Base-by-base conservation (phyloP, 2,888 invertebrate species). In the Dicyrtoma fusca region DNA sequence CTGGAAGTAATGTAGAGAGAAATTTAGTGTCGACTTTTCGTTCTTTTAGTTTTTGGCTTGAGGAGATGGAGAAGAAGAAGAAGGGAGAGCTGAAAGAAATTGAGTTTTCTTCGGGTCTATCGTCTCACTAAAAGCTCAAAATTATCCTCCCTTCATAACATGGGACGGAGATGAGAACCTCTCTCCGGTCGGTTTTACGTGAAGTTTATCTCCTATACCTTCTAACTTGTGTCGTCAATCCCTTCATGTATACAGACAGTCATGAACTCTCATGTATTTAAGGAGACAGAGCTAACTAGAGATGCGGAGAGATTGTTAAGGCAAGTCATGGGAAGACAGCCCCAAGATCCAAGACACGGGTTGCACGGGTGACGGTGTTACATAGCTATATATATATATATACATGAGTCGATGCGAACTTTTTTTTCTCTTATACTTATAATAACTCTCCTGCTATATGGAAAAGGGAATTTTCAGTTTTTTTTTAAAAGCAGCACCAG, bases 1-100 rank as follows among this genome's bases (percentile, higher is more conserved):
- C 66, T 68, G 66, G 26, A 53, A 55, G 44, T 42, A 68, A 68
- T 68, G 19, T n/a, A n/a, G 26, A 34, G 34, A 34, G 34, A 34
- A 8, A 34, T 34, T 5, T 64, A 49, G 49, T 64, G 49, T 47
- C 25, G 64, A 64, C 23, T 64, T 21, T 25, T 19, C n/a, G 5
- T 19, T 49, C 3, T 49, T 5, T 34, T 34, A 3, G 23, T 13
- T 42, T 44, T 62, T 62, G 62, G 62, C 62, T 62, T 8, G 26
- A 13, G 44, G 17, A 2, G 23, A 8, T 8, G 3, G 4, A 5
- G 34, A 13, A 6, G 19, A 49, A 3, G 19, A 10, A 59, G 34
- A 62, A 62, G 62, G 19, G 44, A 62, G 44, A 1, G 19, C 26
- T n/a, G 23, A 42, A 44, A 5, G 62, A 17, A 19, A 44, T 17